phyloP scores from a whole-genome alignment of 2,797 vertebrate genomes.

The Amniataba percoides region DNA sequence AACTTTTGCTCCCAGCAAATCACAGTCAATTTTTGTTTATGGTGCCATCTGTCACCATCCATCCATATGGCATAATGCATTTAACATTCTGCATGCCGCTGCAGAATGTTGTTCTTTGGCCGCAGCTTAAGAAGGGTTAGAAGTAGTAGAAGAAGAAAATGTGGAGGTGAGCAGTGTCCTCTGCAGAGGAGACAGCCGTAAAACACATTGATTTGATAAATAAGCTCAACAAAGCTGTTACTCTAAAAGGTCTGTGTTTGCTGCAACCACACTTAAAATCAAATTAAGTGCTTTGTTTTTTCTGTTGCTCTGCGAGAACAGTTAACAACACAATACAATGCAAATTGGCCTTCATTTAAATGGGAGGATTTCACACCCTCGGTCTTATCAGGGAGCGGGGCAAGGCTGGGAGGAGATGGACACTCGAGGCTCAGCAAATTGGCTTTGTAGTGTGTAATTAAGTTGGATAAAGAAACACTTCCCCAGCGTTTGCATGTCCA shows the following conservation, averaged over 20 bases:
- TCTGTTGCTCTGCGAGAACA: conserved; percentile 27
- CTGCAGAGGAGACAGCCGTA: conserved; percentile 49
- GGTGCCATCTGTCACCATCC: conserved; percentile 56
- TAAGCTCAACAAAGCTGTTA: conserved; percentile 35
- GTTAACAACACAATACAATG: conserved; percentile 78
- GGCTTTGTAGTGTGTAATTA: conserved; percentile 61
- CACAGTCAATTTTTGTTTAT: conserved; percentile 30
- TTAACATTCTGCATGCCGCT: conserved; percentile 49
- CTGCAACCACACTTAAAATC: conserved; percentile 60
- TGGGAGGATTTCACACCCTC: conserved; percentile 64
- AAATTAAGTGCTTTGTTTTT: conserved; percentile 70
- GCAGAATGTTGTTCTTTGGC: conserved; percentile 47
- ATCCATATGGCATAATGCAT: conserved; percentile 52
- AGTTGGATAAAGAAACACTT: conserved; percentile 49
- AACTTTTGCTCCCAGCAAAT: conserved; percentile 36
- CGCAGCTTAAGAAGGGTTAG: conserved; percentile 19
- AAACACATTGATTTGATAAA: conserved; percentile 70
- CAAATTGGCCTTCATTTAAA: conserved; percentile 72
- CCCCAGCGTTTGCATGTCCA: conserved; percentile 29
- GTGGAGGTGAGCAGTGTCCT: conserved; percentile 29
- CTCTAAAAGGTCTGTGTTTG: conserved; percentile 49
- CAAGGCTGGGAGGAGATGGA: conserved; percentile 61
- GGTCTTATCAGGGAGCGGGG: conserved; percentile 42
- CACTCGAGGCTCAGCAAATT: conserved; percentile 52
- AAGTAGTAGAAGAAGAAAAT: conserved; percentile 17